A percentile compares a stretch with the other conserved stretches of the same genome.
Conservation (phyloP, 2,797 vertebrate genomes). For the Platalea minor region DNA sequence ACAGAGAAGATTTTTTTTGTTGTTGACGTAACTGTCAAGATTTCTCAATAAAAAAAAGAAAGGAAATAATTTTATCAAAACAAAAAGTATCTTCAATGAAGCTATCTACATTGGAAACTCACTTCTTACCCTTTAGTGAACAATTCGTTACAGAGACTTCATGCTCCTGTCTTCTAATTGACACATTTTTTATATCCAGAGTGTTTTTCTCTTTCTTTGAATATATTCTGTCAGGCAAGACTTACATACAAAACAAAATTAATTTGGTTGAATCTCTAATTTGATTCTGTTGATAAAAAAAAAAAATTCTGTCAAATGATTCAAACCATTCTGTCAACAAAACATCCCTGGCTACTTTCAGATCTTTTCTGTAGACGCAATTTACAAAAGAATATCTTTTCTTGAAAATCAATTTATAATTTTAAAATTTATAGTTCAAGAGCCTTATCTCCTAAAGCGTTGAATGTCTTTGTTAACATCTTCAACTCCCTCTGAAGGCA, state of each 20-base stretch:
- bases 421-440: not conserved
- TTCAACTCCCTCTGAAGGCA: not conserved
- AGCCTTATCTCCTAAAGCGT: not conserved
- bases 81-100: not conserved
- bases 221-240: slow-evolving; percentile 17
- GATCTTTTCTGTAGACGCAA: not conserved
- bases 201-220: slow-evolving; percentile 19
- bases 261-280: slow-evolving; percentile 26
- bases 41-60: not conserved
- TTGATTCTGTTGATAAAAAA: slow-evolving; percentile 38
- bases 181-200: slow-evolving; percentile 5
- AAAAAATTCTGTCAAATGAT: slow-evolving; percentile 2
- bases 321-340: slow-evolving; percentile 29
- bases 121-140: not conserved
- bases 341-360: slow-evolving; percentile 11
- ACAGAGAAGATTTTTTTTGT: not conserved
- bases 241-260: slow-evolving; percentile 10
- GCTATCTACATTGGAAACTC: not conserved
- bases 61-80: not conserved
- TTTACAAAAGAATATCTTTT: not conserved
- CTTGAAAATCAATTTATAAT: not conserved
- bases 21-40: not conserved
- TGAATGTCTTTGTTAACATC: not conserved
- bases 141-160: slow-evolving; percentile 32
- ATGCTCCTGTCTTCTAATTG: slow-evolving; percentile 16